phyloP scores from a whole-genome alignment of 2,113 vertebrate genomes.

The Phyllostomus discolor region DNA sequence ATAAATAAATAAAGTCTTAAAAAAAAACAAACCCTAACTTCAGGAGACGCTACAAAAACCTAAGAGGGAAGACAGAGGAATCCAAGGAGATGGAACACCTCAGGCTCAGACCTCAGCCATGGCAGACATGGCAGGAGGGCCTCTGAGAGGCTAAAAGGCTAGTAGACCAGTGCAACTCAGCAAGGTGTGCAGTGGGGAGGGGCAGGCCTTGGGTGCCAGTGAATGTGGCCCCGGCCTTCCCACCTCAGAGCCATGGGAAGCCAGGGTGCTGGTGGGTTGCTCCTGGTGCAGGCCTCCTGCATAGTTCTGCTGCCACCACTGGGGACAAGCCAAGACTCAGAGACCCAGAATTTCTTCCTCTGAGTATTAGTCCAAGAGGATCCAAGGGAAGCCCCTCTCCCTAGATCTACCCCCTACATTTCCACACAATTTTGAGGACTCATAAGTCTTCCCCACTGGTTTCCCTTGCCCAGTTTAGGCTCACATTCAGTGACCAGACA shows the following conservation, averaged over 20 bases:
- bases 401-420: not conserved
- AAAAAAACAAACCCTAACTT: not conserved
- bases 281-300: conserved; percentile 14
- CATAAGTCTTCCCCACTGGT: not conserved
- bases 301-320: conserved; percentile 54
- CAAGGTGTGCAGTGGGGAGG: not conserved
- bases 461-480: not conserved
- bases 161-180: not conserved
- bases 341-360: conserved; percentile 67
- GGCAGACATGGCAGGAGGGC: not conserved
- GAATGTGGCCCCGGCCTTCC: not conserved
- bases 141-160: not conserved
- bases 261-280: not conserved
- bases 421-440: not conserved
- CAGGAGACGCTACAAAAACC: not conserved
- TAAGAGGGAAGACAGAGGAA: not conserved
- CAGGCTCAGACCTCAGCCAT: not conserved
- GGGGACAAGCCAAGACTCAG: conserved; percentile 24
- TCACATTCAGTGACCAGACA: not conserved
- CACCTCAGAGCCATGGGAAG: conserved; percentile 41
- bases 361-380: conserved; percentile 42
- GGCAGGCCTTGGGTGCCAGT: not conserved
- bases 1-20: too few relatives aligned
- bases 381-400: not conserved
- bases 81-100: not conserved